Conservation (phyloP, 2,113 vertebrate genomes). For the Meles meles region DNA sequence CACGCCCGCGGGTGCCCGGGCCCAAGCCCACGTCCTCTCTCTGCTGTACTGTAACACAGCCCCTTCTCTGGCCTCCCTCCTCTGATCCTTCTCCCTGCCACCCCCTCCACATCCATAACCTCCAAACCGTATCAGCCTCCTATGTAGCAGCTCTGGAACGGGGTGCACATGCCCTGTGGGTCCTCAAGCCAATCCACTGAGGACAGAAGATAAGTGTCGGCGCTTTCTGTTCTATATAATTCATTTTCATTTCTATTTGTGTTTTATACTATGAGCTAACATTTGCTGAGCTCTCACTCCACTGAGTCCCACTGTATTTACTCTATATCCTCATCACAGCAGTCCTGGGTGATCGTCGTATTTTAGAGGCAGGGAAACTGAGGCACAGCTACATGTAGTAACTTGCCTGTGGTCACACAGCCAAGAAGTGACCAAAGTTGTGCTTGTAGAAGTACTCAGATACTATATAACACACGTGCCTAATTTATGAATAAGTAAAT, state of each 20-base stretch:
- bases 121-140: neutral
- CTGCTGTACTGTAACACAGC: neutral
- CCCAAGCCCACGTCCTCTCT: neutral
- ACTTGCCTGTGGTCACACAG: neutral
- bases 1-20: rapidly evolving
- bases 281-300: neutral
- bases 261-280: neutral
- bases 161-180: too few relatives aligned
- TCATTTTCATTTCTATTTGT: neutral
- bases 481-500: neutral
- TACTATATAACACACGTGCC: neutral
- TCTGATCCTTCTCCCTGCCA: neutral
- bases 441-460: neutral
- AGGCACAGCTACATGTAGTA: neutral
- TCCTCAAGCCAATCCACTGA: neutral
- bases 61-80: neutral
- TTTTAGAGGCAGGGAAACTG: neutral
- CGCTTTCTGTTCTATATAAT: neutral
- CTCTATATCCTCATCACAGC: neutral
- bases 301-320: neutral
- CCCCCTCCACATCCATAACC: neutral
- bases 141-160: neutral
- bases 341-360: neutral
- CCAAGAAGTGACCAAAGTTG: neutral
- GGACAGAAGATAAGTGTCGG: neutral